phyloP scores from a whole-genome alignment of 2,113 vertebrate genomes.

The Ramphastos sulfuratus region DNA sequence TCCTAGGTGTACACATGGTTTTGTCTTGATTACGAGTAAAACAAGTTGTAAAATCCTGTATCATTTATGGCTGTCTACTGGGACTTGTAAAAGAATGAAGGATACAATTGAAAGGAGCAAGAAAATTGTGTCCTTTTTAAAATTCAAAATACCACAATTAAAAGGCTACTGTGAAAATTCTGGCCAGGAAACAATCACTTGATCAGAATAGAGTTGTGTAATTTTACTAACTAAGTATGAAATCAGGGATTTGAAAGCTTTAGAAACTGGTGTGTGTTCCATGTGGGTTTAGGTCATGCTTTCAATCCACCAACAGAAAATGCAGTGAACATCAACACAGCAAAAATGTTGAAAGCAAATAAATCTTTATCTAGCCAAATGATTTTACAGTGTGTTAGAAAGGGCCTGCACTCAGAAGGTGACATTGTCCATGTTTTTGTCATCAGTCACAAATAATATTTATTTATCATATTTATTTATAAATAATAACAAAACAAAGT shows the following conservation, averaged over 20 bases:
- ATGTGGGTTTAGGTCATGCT: constrained; percentile 51
- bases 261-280: not conserved
- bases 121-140: not conserved
- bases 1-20: not conserved
- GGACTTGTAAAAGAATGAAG: not conserved
- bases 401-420: not conserved
- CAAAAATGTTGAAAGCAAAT: not conserved
- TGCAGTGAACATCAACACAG: constrained; percentile 27
- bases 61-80: not conserved
- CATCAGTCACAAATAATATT: not conserved
- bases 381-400: not conserved
- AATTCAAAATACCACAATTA: not conserved
- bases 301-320: constrained; percentile 59
- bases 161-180: not conserved
- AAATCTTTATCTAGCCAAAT: not conserved
- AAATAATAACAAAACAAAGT: too few relatives aligned
- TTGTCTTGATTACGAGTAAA: not conserved
- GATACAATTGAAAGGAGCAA: not conserved
- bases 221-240: not conserved
- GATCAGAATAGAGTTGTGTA: not conserved
- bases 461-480: too few relatives aligned
- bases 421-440: not conserved
- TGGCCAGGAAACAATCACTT: not conserved
- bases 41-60: not conserved
- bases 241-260: not conserved